Evolutionary conservation across 2,113 vertebrate species (phyloP).

Genomic region (Phoxinus phoxinus): DNA sequence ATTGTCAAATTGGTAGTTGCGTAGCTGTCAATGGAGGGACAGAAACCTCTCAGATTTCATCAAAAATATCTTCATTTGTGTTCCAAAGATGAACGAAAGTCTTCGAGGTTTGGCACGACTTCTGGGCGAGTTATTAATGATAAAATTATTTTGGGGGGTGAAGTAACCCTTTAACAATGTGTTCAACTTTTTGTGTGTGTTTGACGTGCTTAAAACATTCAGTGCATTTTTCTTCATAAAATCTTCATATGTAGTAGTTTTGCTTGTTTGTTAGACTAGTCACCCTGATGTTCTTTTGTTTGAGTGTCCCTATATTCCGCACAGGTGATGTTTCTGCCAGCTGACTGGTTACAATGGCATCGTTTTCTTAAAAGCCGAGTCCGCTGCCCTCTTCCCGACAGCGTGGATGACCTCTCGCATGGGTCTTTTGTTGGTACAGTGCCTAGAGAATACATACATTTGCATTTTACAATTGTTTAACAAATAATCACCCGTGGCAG

Average conservation of each 20-base stretch:
- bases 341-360: background rate
- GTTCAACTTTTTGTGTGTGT: background rate
- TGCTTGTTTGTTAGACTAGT: background rate
- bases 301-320: background rate
- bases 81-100: no score
- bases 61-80: no score
- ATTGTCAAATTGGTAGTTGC: no score
- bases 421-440: conserved; percentile 71
- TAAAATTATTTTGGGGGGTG: no score
- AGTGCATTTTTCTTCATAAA: background rate
- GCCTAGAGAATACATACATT: conserved; percentile 65
- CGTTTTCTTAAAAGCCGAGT: conserved; percentile 52
- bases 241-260: background rate
- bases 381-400: conserved; percentile 56
- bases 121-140: no score
- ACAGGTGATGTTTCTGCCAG: background rate
- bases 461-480: conserved; percentile 77
- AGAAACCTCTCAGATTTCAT: no score
- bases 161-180: no score
- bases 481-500: conserved; percentile 73
- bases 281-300: background rate
- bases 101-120: no score
- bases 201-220: background rate
- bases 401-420: conserved; percentile 63
- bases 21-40: no score